Conservation (phyloP, 2,113 vertebrate genomes). For the Vicugna pacos region DNA sequence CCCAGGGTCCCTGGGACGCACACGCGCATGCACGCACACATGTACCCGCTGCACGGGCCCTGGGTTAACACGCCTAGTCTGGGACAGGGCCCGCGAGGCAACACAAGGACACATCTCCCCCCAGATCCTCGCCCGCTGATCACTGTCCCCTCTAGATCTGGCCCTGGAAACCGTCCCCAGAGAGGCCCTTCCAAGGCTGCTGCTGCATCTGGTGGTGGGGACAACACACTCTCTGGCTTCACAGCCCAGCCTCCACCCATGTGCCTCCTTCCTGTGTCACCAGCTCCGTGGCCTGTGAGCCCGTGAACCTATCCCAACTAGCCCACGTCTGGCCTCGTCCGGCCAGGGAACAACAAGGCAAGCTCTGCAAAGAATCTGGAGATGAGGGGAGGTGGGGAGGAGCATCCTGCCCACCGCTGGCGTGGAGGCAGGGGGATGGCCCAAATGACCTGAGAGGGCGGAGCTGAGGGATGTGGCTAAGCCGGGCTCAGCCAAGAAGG, state of each 20-base stretch:
- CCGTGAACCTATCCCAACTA: not conserved
- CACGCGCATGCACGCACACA: not conserved
- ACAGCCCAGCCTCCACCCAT: fast-evolving
- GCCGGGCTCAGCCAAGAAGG: too few relatives aligned
- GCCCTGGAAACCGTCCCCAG: not conserved
- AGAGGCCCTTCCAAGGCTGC: not conserved
- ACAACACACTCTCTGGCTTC: not conserved
- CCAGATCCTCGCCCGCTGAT: too few relatives aligned
- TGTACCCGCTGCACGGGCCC: fast-evolving
- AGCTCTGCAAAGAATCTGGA: not conserved
- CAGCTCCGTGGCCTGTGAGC: not conserved
- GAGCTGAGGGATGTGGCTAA: not conserved
- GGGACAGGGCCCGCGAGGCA: not conserved
- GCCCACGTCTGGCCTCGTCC: not conserved
- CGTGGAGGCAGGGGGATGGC: not conserved
- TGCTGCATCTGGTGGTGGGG: fast-evolving
- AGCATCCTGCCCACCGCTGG: not conserved
- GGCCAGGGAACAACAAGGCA: not conserved
- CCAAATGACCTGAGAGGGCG: not conserved
- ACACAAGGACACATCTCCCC: too few relatives aligned
- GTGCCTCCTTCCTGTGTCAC: not conserved
- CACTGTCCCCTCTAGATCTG: too few relatives aligned
- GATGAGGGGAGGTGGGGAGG: too few relatives aligned
- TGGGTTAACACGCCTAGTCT: not conserved
- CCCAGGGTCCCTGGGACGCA: not conserved